phyloP scores from a whole-genome alignment of 2,113 vertebrate genomes.

The Eudyptes chrysolophus region DNA sequence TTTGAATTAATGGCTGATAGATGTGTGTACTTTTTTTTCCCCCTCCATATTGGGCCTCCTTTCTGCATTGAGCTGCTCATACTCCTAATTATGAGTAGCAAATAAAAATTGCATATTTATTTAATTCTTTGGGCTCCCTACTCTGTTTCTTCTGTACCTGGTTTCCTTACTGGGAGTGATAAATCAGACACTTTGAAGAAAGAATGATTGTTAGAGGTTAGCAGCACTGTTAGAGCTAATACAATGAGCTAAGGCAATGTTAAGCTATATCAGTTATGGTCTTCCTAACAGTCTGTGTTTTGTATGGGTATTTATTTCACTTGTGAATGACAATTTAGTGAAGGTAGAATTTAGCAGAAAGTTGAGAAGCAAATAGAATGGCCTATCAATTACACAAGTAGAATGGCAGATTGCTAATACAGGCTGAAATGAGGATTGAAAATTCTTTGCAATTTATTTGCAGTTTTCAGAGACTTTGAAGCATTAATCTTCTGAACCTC shows the following conservation, averaged over 20 bases:
- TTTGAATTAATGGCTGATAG: neutral
- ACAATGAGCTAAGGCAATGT: neutral
- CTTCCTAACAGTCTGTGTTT: neutral
- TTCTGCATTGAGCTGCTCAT: neutral
- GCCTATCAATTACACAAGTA: neutral
- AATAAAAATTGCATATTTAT: neutral
- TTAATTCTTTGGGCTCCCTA: neutral
- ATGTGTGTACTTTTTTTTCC: no score
- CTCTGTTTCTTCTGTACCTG: neutral
- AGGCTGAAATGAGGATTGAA: neutral
- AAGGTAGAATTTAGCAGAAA: neutral
- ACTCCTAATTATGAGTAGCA: neutral
- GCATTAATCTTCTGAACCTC: slow-evolving; percentile 7
- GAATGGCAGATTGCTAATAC: neutral
- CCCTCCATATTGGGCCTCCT: neutral
- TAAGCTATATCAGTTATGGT: neutral
- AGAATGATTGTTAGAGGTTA: neutral
- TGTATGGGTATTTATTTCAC: neutral
- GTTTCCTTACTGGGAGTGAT: neutral
- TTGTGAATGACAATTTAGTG: neutral
- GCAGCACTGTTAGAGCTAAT: neutral
- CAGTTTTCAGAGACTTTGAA: slow-evolving; percentile 46
- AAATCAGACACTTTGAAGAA: neutral
- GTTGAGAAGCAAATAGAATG: neutral
- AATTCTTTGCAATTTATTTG: neutral